Evolutionary conservation across 2,113 vertebrate genomes (phyloP).

Genomic region (Bujurquina vittata): DNA sequence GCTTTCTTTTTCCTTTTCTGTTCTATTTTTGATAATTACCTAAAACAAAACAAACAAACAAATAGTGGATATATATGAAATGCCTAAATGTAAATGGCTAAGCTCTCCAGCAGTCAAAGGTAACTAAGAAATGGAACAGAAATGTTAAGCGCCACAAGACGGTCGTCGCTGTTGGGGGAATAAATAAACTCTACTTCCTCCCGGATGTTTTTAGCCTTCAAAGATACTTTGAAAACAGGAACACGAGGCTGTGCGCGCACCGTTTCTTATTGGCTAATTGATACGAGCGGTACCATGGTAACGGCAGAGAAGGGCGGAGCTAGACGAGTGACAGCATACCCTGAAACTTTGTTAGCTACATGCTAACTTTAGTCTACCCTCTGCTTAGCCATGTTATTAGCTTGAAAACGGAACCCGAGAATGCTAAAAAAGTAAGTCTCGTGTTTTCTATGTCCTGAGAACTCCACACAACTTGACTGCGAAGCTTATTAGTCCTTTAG

Average conservation of each 20-base stretch:
- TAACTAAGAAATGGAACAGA: background rate
- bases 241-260: background rate
- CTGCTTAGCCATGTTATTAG: conserved; percentile 3
- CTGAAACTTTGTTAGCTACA: conserved; percentile 70
- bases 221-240: conserved; percentile 28
- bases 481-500: background rate
- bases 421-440: conserved; percentile 21
- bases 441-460: background rate
- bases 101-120: background rate
- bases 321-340: conserved; percentile 18
- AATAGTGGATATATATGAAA: background rate
- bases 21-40: too few relatives aligned
- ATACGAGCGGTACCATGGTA: conserved; percentile 26
- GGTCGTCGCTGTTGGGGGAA: background rate
- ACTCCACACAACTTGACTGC: too few relatives aligned
- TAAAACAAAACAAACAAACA: too few relatives aligned
- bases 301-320: conserved; percentile 46
- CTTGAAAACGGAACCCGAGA: background rate
- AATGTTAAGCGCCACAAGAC: background rate
- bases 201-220: background rate
- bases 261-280: conserved; percentile 55
- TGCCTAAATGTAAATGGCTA: background rate
- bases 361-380: conserved; percentile 49
- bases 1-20: too few relatives aligned
- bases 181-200: background rate